These are phyloP conservation scores for Meloidogyne exigua DNA, from an alignment of 1,140 invertebrate genomes.

Conservation along the genomic window DNA sequence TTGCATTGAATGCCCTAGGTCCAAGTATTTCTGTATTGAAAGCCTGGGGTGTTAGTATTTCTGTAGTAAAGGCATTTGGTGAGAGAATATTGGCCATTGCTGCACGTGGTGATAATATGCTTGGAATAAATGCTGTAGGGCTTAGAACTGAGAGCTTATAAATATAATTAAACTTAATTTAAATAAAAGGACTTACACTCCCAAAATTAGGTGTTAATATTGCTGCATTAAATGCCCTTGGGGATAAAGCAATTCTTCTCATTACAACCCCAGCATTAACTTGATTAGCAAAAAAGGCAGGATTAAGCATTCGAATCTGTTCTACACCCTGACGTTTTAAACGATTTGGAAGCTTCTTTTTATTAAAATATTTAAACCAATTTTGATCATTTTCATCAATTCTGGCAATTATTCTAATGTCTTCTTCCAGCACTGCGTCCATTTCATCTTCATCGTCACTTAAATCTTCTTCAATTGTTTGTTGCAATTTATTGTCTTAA, in stretches of 20 bases:
- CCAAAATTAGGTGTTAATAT: constrained; percentile 28
- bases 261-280: constrained; percentile 26
- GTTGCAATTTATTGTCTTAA: not conserved
- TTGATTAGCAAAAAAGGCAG: constrained; percentile 20
- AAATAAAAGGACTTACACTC: constrained; percentile 4
- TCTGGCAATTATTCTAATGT: constrained; percentile 4
- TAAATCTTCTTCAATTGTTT: not conserved
- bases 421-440: constrained; percentile 10
- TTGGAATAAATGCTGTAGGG: constrained; percentile 23
- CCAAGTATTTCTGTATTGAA: constrained; percentile 21
- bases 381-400: not conserved
- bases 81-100: constrained; percentile 28
- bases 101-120: constrained; percentile 24
- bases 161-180: not conserved
- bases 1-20: constrained; percentile 10
- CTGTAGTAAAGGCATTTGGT: constrained; percentile 13
- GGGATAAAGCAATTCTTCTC: constrained; percentile 25
- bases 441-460: constrained; percentile 10
- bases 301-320: constrained; percentile 15
- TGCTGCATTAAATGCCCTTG: constrained; percentile 25
- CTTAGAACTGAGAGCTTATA: constrained; percentile 29
- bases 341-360: not conserved
- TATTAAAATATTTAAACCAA: not conserved
- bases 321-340: constrained; percentile 7
- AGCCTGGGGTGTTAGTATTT: constrained; percentile 25